Percentiles rank a stretch among this genome's conserved stretches.
Conservation (phyloP, 2,797 vertebrate species). For the Lithobates sylvaticus region DNA sequence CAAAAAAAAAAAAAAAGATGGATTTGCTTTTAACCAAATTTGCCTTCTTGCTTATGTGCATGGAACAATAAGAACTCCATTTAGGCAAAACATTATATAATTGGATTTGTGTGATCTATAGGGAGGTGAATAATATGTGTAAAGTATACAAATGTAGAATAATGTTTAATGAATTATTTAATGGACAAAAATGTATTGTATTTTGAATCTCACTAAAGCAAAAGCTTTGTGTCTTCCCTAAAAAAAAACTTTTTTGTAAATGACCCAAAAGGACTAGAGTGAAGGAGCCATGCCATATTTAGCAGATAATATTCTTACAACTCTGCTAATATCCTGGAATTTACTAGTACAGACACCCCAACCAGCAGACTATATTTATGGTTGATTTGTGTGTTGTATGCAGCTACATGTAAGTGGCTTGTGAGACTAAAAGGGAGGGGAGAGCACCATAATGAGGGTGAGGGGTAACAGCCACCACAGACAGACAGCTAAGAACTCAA, state of each 20-base stretch:
- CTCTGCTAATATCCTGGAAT: background rate
- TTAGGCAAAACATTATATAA: too few species aligned
- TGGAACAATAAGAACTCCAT: too few species aligned
- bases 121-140: too few species aligned
- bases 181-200: too few species aligned
- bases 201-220: too few species aligned
- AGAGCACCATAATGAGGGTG: slow-evolving; percentile 50
- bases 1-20: too few species aligned
- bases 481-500: slow-evolving; percentile 57
- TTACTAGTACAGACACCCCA: background rate
- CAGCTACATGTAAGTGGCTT: background rate
- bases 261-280: background rate
- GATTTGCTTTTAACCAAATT: too few species aligned
- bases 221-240: too few species aligned
- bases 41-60: too few species aligned
- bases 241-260: background rate
- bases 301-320: background rate
- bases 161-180: too few species aligned
- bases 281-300: background rate
- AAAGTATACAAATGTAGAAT: too few species aligned
- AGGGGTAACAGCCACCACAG: slow-evolving; percentile 57
- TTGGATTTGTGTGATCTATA: too few species aligned
- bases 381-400: background rate
- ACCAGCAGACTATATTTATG: background rate
- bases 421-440: background rate